Evolutionary conservation across 1,140 invertebrate species (phyloP).

Genomic region (Tetranychus cinnabarinus): DNA sequence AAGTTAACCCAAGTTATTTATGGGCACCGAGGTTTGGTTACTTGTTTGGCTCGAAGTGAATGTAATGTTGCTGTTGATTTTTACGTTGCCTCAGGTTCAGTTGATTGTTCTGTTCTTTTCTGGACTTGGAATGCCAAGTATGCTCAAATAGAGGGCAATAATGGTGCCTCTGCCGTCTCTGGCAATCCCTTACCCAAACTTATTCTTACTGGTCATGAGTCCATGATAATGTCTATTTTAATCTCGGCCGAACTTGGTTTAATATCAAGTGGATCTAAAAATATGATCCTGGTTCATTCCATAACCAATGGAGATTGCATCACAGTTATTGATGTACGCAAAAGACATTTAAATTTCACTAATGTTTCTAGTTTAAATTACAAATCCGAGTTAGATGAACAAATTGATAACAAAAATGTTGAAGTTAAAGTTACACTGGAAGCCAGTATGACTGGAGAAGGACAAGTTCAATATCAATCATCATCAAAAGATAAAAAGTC

Average conservation of each 20-base stretch:
- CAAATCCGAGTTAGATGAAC: background rate
- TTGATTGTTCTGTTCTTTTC: slow-evolving; percentile 86
- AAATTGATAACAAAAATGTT: background rate
- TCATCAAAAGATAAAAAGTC: background rate
- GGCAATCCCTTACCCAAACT: slow-evolving; percentile 39
- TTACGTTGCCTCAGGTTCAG: slow-evolving; percentile 88
- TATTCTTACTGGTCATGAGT: slow-evolving; percentile 87
- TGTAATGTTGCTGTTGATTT: slow-evolving; percentile 96
- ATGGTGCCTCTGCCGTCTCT: slow-evolving; percentile 8
- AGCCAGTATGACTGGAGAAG: background rate
- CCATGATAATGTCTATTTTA: slow-evolving; percentile 74
- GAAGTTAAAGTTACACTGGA: background rate
- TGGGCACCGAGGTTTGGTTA: slow-evolving; percentile 95
- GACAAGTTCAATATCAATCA: background rate
- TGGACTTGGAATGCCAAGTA: slow-evolving; percentile 84
- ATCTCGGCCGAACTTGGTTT: slow-evolving; percentile 91
- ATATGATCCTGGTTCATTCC: slow-evolving; percentile 9
- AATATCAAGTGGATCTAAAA: slow-evolving; percentile 55
- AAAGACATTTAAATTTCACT: background rate
- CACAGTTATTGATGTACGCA: slow-evolving; percentile 5
- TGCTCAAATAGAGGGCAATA: slow-evolving; percentile 10
- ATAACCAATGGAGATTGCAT: slow-evolving; percentile 8
- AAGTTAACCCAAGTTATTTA: slow-evolving; percentile 96
- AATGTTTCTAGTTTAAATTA: background rate
- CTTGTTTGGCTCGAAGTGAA: slow-evolving; percentile 81